Base-by-base conservation (phyloP, 2,113 vertebrate species). In the Odobenus rosmarus region DNA sequence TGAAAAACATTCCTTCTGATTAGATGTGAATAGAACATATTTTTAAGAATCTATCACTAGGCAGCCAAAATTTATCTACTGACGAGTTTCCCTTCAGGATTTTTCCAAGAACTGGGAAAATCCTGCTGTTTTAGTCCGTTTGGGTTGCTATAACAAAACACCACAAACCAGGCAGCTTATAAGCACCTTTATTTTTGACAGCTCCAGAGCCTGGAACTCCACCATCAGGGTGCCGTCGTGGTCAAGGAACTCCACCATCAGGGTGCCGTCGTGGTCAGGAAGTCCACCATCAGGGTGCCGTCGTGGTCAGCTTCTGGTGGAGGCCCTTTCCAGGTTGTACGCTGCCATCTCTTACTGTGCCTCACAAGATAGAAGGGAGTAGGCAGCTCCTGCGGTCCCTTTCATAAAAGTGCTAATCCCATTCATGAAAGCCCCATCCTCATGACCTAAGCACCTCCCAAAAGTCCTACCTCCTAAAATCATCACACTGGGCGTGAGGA, bases 1-100 rank as follows among this genome's bases (percentile, higher is more conserved):
- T 76, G 71, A 88, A 92, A 91, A 82, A 21, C 42, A 67, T 92
- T 95, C 49, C 89, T 91, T 92, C 42, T 82, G 15, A 90, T 53
- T 82, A 62, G 55, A 23, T 77, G 42, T 90, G 13, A 62, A 31
- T 28, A 90, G 28, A 69, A 91, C 53, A 10, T 77, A 51, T 80
- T 89, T 85, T 86, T 31, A 90, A 93, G 86, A 90, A 51, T 62
- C 12, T 81, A 59, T 53, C 67, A 86, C 61, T 64, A 84, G 28
- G 31, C 14, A 91, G 87, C 46, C 57, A 62, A 64, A 95, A 83
- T 88, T 64, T 59, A 93, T 83, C 88, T 95, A 55, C 21, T 16
- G 11, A 72, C 46, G 72, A 61, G n/a, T 79, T 88, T 91, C 24
- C 72, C 49, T 90, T 55, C 49, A 80, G 55, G 28, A 88, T 71